Evolutionary conservation across 2,797 vertebrate species (phyloP), one percentile per base, ranked within the genome.

Genomic region (Gymnodraco acuticeps): DNA sequence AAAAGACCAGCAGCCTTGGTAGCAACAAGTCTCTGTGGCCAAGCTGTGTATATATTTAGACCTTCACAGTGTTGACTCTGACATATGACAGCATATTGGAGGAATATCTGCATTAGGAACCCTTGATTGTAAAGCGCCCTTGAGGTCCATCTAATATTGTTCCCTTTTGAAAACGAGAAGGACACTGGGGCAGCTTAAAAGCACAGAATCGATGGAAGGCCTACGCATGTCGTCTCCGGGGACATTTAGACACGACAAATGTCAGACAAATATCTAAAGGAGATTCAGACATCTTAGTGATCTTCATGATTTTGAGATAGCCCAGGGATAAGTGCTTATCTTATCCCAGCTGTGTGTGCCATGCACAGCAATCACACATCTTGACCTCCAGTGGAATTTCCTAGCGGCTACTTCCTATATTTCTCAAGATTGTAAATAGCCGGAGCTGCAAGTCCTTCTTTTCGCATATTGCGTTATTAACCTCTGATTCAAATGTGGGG

Each of bases 181-280:
- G 83, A 69, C 67, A 72, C 8, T 3, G 62, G 66, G 45, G 75
- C 17, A 51, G 63, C 78, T 73, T 80, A 77, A 82, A 81, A 83
- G 83, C 68, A 50, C 47, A 20, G 52, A 76, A 85, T 84, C 72
- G 47, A 84, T 87, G 85, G 64, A 69, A 52, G 60, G 69, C 19
- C 53, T 16, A n/a, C 20, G 43, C 23, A 43, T 14, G 3, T 51
- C 0, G 12, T 83, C 85, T 83, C 77, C 1, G 31, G 72, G 70
- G 80, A 88, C 64, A 48, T 81, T 84, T 68, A 70, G 64, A 72
- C 79, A 84, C 46, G 70, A 86, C 65, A 76, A 81, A 92, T 67
- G 82, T 70, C 78, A 61, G 45, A 78, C 69, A 79, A 78, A 79
- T 63, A 86, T 81, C 41, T 63, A 70, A 64, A 78, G 54, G 74